phyloP scores from a whole-genome alignment of 2,797 vertebrate genomes.

The Chromobotia macracanthus region DNA sequence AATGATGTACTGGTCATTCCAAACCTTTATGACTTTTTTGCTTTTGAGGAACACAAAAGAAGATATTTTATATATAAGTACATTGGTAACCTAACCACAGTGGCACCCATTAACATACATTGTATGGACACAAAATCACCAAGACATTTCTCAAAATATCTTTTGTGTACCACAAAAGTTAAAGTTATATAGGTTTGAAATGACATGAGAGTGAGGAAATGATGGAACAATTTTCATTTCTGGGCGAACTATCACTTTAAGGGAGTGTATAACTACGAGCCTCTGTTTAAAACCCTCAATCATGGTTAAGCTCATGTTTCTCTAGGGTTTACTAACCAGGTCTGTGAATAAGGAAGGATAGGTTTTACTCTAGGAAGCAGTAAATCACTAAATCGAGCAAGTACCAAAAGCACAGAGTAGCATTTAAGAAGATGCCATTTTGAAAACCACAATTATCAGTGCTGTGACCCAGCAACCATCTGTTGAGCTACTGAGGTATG shows the following conservation, averaged over 20 bases:
- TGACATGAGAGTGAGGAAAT: too few relatives aligned
- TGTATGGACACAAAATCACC: too few relatives aligned
- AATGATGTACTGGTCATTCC: too few relatives aligned
- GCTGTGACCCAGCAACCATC: constrained; percentile 27
- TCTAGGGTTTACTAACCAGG: constrained; percentile 16
- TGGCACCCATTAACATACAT: too few relatives aligned
- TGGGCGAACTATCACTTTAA: background rate
- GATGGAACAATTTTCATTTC: too few relatives aligned
- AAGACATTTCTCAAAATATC: too few relatives aligned
- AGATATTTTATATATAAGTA: too few relatives aligned
- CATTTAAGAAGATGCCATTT: constrained; percentile 41
- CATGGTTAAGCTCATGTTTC: constrained; percentile 23
- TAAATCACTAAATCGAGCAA: constrained; percentile 48
- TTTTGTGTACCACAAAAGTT: too few relatives aligned
- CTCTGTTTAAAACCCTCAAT: constrained; percentile 43
- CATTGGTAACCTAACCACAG: too few relatives aligned
- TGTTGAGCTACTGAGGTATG: constrained; percentile 23
- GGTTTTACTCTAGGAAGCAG: constrained; percentile 19
- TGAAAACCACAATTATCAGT: constrained; percentile 30
- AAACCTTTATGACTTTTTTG: too few relatives aligned
- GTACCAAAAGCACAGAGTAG: constrained; percentile 37
- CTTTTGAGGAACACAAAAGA: too few relatives aligned
- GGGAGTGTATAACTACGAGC: constrained; percentile 13
- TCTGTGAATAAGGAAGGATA: constrained; percentile 10
- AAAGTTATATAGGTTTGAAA: too few relatives aligned